Base-by-base conservation (phyloP, 2,797 vertebrate genomes). In the Clarias pachynema region DNA sequence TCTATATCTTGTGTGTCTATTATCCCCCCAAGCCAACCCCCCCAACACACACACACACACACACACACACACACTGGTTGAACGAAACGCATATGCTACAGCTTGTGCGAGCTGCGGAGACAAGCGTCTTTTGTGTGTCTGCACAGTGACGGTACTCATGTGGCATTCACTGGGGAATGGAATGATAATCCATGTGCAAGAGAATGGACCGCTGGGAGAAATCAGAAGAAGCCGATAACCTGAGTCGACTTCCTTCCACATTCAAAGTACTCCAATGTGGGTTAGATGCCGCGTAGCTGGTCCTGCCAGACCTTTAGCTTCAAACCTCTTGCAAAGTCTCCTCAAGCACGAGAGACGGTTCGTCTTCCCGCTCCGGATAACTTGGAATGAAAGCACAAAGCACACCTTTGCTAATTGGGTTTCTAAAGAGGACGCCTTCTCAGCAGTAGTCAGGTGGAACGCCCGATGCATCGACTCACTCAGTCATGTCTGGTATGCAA, bases 361-460 rank as follows among this genome's bases (percentile, higher is more conserved):
- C 89, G 81, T 89, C 87, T 89, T 84, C 82, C 89, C 62, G 87
- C 89, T 84, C 22, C 8, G 90, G 94, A 94, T 95, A 93, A 94
- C 84, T 89, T 34, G 86, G 86, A 88, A 90, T 90, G 93, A 89
- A 90, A 87, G 85, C 93, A 94, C 91, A 94, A 90, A 87, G 87
- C 94, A 94, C 90, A 94, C 93, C 93, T 93, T 91, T 88, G 88
- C 90, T 95, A 95, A 94, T 94, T 94, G 92, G 94, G 93, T 92
- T 94, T 92, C 94, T 92, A 93, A 92, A 93, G 86, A 92, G 91
- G 93, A 94, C 86, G 89, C 91, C 88, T 90, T 72, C 86, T 93
- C 90, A n/a, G 88, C 85, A 88, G 89, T 82, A 82, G 65, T 49
- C 56, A 74, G 70, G 88, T 87, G 86, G 89, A 90, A 92, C 26